A percentile compares a stretch with the other conserved stretches of the same genome.
Evolutionary conservation across 37 sponge, comb jelly and placozoan species (phyloP).

Genomic region (Theonella swinhoei): DNA sequence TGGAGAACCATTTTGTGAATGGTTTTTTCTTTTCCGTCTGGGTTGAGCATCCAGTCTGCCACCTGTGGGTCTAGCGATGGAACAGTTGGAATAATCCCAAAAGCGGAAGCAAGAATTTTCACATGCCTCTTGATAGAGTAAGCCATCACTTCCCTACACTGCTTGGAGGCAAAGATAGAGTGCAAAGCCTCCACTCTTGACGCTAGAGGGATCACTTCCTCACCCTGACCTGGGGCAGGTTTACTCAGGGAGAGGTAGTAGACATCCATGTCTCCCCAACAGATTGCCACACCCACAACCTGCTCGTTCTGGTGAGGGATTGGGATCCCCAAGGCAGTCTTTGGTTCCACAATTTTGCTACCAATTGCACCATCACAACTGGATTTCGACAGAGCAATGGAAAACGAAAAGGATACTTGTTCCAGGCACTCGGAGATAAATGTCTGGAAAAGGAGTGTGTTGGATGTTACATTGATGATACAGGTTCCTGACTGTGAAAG

Average conservation of each 20-base stretch:
- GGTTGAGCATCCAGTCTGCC: conserved; percentile 91
- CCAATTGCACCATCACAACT: conserved; percentile 35
- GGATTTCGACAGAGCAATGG: conserved; percentile 55
- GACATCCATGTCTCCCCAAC: conserved; percentile 82
- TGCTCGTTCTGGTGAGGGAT: conserved; percentile 49
- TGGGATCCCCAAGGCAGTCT: conserved; percentile 16
- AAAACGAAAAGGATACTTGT: conserved; percentile 67
- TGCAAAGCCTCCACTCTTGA: conserved; percentile 18
- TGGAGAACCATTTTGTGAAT: conserved; percentile 70
- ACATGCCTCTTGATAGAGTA: conserved; percentile 82
- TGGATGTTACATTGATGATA: conserved; percentile 82
- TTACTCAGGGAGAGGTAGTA: conserved; percentile 77
- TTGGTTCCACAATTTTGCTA: neutral
- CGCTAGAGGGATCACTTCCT: conserved; percentile 2
- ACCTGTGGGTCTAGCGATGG: conserved; percentile 71
- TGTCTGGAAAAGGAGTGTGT: conserved; percentile 59
- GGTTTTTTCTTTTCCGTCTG: conserved; percentile 77
- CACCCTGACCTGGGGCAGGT: neutral
- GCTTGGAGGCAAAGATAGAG: conserved; percentile 9
- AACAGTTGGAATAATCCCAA: conserved; percentile 35
- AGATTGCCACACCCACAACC: conserved; percentile 81
- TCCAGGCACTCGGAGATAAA: conserved; percentile 79
- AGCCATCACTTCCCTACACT: conserved; percentile 41
- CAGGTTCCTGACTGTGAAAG: conserved; percentile 56
- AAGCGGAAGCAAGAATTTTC: conserved; percentile 59